Percentiles rank a stretch among this genome's conserved stretches.
Conservation (phyloP, 2,113 vertebrate genomes). For the Oncorhynchus keta region DNA sequence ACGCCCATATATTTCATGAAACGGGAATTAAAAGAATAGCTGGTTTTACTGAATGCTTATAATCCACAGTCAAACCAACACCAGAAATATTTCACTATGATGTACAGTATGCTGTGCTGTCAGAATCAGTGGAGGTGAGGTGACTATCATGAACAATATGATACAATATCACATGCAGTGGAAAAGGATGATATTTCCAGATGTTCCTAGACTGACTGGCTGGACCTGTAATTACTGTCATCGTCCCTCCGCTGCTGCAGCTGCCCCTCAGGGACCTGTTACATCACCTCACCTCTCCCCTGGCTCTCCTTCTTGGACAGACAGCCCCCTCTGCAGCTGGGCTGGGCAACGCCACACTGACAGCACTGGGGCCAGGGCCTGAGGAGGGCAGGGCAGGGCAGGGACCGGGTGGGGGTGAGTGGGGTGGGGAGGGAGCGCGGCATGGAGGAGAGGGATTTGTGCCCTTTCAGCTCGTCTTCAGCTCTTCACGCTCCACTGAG, state of each 20-base stretch:
- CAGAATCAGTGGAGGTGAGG: no score
- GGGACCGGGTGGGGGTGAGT: not conserved
- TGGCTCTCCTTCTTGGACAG: no score
- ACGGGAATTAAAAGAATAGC: not conserved
- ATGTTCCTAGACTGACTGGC: slow-evolving; percentile 22
- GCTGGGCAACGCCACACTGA: slow-evolving; percentile 56
- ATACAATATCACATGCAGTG: not conserved
- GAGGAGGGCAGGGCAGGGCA: not conserved
- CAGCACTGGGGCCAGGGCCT: slow-evolving; percentile 25
- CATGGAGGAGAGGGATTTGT: slow-evolving; percentile 62
- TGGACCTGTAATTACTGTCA: slow-evolving; percentile 20
- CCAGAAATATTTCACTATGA: no score
- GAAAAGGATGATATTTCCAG: slow-evolving; percentile 4
- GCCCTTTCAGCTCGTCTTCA: slow-evolving; percentile 79
- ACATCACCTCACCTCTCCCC: slow-evolving; percentile 42
- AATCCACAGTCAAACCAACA: not conserved
- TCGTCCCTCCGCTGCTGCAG: slow-evolving; percentile 31
- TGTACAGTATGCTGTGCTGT: not conserved
- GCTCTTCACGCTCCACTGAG: slow-evolving; percentile 82
- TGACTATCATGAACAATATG: not conserved
- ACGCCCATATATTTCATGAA: not conserved
- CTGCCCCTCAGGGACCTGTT: slow-evolving; percentile 63
- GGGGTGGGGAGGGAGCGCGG: slow-evolving; percentile 8
- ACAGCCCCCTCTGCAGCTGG: slow-evolving; percentile 70
- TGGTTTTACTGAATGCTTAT: not conserved